Conservation (phyloP, 2,113 vertebrate species). For the Pseudopodoces humilis region DNA sequence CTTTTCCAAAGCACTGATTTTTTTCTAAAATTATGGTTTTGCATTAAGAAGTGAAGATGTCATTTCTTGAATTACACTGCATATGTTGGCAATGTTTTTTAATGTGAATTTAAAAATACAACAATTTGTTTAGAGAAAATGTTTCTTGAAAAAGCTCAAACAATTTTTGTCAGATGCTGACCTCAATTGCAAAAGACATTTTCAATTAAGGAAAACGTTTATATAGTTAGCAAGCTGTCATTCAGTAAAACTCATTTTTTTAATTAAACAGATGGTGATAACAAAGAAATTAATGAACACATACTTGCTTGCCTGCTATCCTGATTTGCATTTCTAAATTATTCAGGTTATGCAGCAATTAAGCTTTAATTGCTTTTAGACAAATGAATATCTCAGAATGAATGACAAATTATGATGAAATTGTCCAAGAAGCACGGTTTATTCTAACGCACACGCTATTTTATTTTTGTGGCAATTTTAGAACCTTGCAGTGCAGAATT, state of each 20-base stretch:
- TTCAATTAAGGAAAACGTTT: constrained; percentile 71
- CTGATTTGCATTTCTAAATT: constrained; percentile 79
- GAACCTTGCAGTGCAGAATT: background rate
- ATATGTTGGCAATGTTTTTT: constrained; percentile 43
- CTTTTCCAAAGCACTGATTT: background rate
- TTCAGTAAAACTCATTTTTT: constrained; percentile 76
- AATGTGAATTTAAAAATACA: constrained; percentile 58
- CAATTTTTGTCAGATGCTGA: constrained; percentile 70
- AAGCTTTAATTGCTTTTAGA: constrained; percentile 79
- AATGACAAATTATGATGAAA: constrained; percentile 69
- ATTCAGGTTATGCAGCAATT: constrained; percentile 77
- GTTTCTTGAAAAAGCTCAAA: constrained; percentile 52
- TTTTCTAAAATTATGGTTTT: constrained; percentile 16
- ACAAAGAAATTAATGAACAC: constrained; percentile 78
- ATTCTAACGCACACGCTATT: background rate
- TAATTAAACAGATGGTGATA: constrained; percentile 80
- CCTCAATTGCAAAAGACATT: constrained; percentile 67
- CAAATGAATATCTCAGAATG: constrained; percentile 75
- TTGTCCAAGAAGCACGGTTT: constrained; percentile 13
- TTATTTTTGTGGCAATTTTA: constrained; percentile 7
- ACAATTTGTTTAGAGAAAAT: constrained; percentile 61
- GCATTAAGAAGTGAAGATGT: background rate
- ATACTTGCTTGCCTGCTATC: constrained; percentile 71
- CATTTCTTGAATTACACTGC: background rate
- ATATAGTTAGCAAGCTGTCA: constrained; percentile 74